Base-by-base conservation (phyloP, 2,888 invertebrate species). In the Microdon myrmicae region DNA sequence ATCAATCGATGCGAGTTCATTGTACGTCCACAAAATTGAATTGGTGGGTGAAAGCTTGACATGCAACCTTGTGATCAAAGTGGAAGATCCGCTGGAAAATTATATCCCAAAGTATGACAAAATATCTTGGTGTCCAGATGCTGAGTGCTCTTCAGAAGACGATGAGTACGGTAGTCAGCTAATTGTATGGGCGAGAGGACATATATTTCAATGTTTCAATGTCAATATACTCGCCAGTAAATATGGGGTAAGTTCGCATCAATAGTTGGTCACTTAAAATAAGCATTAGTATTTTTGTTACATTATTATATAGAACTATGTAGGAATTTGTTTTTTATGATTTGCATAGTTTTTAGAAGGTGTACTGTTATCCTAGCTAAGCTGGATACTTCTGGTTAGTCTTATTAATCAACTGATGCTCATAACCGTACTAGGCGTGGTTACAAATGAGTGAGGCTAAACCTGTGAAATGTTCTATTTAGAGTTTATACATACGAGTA, bases 91-190 rank as follows among this genome's bases (percentile, higher is more conserved):
- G 2, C 61, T 80, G 19, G 39, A 60, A 5, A 76, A 74, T 54
- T 77, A 79, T 71, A 67, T 80, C 0, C 83, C 83, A 20, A 83
- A 81, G 58, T 82, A 81, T 73, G 87, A 88, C 70, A 82, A 92
- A 68, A 88, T 96, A 29, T 90, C 94, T 71, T 96, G 96, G 96
- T 96, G 96, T 75, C 94, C 95, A 0, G 96, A 89, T 82, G 71
- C 76, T 12, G 71, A 70, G 28, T 68, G 67, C 23, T 60, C 70
- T n/a, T 69, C 56, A 10, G 81, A 80, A 28, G 86, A 86, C 61
- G 87, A 86, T 4, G 85, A 85, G 6, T 86, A 87, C 23, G 87
- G 88, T 12, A 88, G 90, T 14, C 87, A 90, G 72, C 82, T 93
- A 70, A 83, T 96, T 72, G 90, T 92, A 51, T 85, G 93, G 71